Percentiles rank a stretch among this genome's conserved stretches.
phyloP scores from a whole-genome alignment of 1,140 invertebrate genomes.

The Drosophila ficusphila region DNA sequence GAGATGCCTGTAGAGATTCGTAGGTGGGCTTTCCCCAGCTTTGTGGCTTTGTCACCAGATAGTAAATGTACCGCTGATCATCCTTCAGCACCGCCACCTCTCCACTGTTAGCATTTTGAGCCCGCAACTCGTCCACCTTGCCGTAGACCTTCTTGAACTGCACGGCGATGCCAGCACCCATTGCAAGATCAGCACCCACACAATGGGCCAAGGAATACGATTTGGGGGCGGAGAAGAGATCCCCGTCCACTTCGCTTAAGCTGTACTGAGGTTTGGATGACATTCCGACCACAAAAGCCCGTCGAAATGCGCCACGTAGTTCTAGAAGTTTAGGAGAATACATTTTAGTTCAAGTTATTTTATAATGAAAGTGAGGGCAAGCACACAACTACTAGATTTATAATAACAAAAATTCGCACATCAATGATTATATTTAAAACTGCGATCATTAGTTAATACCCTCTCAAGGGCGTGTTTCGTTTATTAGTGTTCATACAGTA shows the following conservation, averaged over 20 bases:
- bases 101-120: slow-evolving; percentile 83
- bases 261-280: slow-evolving; percentile 32
- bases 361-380: not conserved
- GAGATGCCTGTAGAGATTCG: slow-evolving; percentile 82
- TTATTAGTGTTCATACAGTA: slow-evolving; percentile 48
- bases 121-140: slow-evolving; percentile 74
- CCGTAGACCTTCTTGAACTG: slow-evolving; percentile 84
- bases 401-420: too few species aligned
- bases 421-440: too few species aligned
- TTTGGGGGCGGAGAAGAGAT: slow-evolving; percentile 86
- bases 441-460: slow-evolving; percentile 20
- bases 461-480: slow-evolving; percentile 31
- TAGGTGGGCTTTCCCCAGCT: slow-evolving; percentile 85
- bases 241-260: slow-evolving; percentile 84
- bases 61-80: slow-evolving; percentile 86
- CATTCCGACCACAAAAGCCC: slow-evolving; percentile 59
- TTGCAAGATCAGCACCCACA: slow-evolving; percentile 87
- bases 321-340: slow-evolving; percentile 68
- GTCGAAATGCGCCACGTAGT: slow-evolving; percentile 53
- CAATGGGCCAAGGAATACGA: slow-evolving; percentile 87
- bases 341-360: slow-evolving; percentile 24
- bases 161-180: slow-evolving; percentile 88
- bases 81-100: slow-evolving; percentile 85
- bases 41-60: slow-evolving; percentile 85
- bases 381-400: not conserved